Percentiles rank a stretch among this genome's conserved stretches.
These are phyloP conservation scores for Varanus komodoensis DNA, from an alignment of 2,113 vertebrate genomes.

Conservation along the genomic window DNA sequence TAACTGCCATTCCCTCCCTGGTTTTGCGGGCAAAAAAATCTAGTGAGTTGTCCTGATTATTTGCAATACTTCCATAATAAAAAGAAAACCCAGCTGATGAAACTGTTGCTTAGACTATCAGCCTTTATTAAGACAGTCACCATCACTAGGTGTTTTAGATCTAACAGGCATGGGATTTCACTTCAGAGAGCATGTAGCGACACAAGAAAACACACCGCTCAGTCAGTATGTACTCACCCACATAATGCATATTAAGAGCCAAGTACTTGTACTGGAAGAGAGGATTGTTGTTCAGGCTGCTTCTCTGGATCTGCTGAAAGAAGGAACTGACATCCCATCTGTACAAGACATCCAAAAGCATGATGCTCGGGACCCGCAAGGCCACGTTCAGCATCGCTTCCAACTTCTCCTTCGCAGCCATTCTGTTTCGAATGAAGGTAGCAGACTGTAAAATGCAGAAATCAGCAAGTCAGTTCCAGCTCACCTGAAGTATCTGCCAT, in stretches of 20 bases:
- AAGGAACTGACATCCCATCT: conserved; percentile 98
- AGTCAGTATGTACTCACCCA: conserved; percentile 84
- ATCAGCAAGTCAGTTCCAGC: conserved; percentile 67
- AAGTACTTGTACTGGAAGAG: conserved; percentile 99
- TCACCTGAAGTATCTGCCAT: neutral
- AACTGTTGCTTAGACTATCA: neutral
- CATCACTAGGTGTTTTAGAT: neutral
- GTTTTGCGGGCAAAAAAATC: no score
- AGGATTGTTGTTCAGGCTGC: conserved; percentile 95
- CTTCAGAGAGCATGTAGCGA: neutral
- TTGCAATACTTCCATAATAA: neutral
- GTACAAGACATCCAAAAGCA: conserved; percentile 97
- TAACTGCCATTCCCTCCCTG: no score
- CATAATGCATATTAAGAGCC: conserved; percentile 98
- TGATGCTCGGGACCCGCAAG: conserved; percentile 96
- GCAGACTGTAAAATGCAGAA: conserved; percentile 75
- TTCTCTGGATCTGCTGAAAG: conserved; percentile 99
- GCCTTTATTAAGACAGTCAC: neutral
- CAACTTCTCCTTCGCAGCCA: conserved; percentile 93
- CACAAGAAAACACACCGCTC: neutral
- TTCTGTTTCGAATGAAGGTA: conserved; percentile 73
- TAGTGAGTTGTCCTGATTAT: neutral
- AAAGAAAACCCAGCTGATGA: no score
- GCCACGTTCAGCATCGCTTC: conserved; percentile 98
- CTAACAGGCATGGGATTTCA: neutral